Percentiles rank a stretch among this genome's conserved stretches.
Evolutionary conservation across 2,888 invertebrate genomes (phyloP).

Genomic region (Hypercompe scribonia): DNA sequence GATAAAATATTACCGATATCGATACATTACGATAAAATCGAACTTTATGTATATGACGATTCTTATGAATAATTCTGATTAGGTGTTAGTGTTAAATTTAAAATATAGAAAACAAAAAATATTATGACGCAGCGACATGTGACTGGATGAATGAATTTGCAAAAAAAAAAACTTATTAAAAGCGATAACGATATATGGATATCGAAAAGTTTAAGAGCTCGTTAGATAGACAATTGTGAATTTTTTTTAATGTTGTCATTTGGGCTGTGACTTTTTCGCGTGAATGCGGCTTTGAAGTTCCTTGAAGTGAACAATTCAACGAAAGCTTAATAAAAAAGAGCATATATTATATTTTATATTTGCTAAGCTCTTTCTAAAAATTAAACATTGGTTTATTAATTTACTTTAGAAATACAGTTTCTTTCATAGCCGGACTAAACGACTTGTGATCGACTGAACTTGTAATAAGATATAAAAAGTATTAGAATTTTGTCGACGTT

Average conservation of each 20-base stretch:
- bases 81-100: slow-evolving; percentile 55
- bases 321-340: neutral
- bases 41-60: slow-evolving; percentile 57
- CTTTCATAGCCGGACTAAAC: neutral
- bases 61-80: slow-evolving; percentile 65
- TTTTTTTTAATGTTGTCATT: slow-evolving; percentile 36
- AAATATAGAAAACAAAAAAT: slow-evolving; percentile 57
- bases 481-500: neutral
- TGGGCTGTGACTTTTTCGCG: slow-evolving; percentile 47
- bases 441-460: no score
- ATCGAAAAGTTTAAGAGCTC: slow-evolving; percentile 43
- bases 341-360: neutral
- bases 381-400: neutral
- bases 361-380: neutral
- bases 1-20: slow-evolving; percentile 51
- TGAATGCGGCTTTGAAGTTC: slow-evolving; percentile 18
- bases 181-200: slow-evolving; percentile 40
- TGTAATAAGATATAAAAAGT: neutral
- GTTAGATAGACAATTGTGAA: slow-evolving; percentile 54
- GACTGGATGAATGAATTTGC: slow-evolving; percentile 57
- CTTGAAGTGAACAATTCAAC: neutral
- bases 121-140: slow-evolving; percentile 53
- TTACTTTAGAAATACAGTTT: neutral
- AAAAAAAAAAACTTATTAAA: slow-evolving; percentile 34
- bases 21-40: slow-evolving; percentile 48